A percentile compares a stretch with the other conserved stretches of the same genome.
These are phyloP conservation scores for Melanostoma mellinum DNA, from an alignment of 2,888 invertebrate species.

Conservation along the genomic window DNA sequence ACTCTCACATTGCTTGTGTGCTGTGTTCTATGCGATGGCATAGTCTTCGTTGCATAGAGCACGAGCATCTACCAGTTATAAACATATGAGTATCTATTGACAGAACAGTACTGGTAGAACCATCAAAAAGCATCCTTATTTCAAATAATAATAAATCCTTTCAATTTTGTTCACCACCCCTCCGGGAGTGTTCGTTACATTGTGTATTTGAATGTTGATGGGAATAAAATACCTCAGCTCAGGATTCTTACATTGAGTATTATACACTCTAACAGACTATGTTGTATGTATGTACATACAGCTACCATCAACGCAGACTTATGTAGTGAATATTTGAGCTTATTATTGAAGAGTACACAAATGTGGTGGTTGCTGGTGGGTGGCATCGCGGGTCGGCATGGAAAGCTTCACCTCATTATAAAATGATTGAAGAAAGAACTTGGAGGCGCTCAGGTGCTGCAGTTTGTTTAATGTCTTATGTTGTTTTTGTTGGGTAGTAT, in stretches of 20 bases:
- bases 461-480: slow-evolving; percentile 25
- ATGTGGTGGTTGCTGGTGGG: not conserved
- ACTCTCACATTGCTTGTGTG: not conserved
- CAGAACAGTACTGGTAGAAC: not conserved
- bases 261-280: not conserved
- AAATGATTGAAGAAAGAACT: slow-evolving; percentile 9
- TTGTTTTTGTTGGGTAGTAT: not conserved
- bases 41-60: not conserved
- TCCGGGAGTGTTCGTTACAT: slow-evolving; percentile 14
- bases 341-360: slow-evolving; percentile 5
- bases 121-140: slow-evolving; percentile 46
- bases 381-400: not conserved
- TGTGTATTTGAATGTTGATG: slow-evolving; percentile 9
- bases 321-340: not conserved
- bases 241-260: slow-evolving; percentile 32
- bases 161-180: slow-evolving; percentile 4
- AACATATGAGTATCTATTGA: not conserved
- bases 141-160: slow-evolving; percentile 47
- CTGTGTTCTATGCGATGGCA: slow-evolving; percentile 2
- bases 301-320: not conserved
- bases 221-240: slow-evolving; percentile 40
- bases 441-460: slow-evolving; percentile 35
- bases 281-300: not conserved
- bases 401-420: slow-evolving; percentile 22
- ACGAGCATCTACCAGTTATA: not conserved